Base-by-base conservation (phyloP, 2,888 invertebrate genomes). In the Bellardia pandia region DNA sequence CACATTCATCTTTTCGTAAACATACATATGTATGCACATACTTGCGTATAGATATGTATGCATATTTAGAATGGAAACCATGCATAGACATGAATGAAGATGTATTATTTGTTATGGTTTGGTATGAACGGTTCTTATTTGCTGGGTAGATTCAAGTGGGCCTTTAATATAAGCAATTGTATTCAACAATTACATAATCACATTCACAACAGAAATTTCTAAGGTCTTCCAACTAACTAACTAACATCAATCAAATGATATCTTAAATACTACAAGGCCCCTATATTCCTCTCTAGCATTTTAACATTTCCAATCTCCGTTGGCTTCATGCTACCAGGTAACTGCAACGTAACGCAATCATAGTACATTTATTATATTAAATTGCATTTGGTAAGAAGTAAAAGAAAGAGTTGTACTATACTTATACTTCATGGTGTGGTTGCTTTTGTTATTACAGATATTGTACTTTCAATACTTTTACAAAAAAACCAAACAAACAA, bases 401-500 rank as follows among this genome's bases (percentile, higher is more conserved):
- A 71, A 3, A 79, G 33, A 56, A 68, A 23, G 60, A 48, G 45
- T 48, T 48, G 16, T 14, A 37, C 5, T 37, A 37, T 3, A 37
- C 56, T 66, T 37, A 37, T 3, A 37, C 56, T 66, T 45, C 16
- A 62, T 45, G 5, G 5, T 64, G 30, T 62, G 48, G 1, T 13
- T 53, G 16, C 8, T 16, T 56, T 68, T 53, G 51, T 71, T 79
- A 14, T 42, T 37, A 53, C 13, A 53, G 68, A 40, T 69, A 40
- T 53, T 56, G 13, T 62, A 45, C 75, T 64, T 51, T 56, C 75
- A 76, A 56, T 72, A 64, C n/a, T n/a, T n/a, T n/a, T 80, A 80
- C 40, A 66, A 58, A 76, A 85, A 81, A 48, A 86, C 77, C 76
- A 81, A 76, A 53, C 79, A 79, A 58, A 81, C 66, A 69, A 80